Base-by-base conservation (phyloP, 2,797 vertebrate species). In the Okamejei kenojei region DNA sequence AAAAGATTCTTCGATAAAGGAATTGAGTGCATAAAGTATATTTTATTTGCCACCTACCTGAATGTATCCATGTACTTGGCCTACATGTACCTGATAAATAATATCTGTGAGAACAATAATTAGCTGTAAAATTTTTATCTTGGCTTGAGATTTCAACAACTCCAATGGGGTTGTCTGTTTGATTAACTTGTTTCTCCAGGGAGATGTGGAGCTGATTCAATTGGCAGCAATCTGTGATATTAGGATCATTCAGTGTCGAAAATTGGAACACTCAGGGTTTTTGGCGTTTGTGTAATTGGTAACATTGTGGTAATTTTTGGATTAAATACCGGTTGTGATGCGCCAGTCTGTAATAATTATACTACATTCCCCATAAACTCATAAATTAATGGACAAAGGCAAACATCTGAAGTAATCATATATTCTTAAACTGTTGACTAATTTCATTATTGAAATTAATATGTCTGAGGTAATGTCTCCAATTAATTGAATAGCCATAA, bases 401-500 rank as follows among this genome's bases (percentile, higher is more conserved):
- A 84, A 84, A 61, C 81, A 15, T 84, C 61, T 84, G 54, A 84
- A 68, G 15, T 7, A 68, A 88, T 35, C 61, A n/a, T 86, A n/a
- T 26, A 65, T 63, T 88, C 35, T 32, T 63, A 35, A 88, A 68
- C n/a, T 68, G 61, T 65, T 88, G 61, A 88, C 61, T 63, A 61
- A 32, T 65, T 35, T 17, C 7, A 23, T 0, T 2, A 35, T 11
- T 32, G 29, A 84, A 86, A 61, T 63, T 29, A 86, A 63, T 86
- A 29, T 61, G 54, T 29, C 81, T 84, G 45, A 61, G 2, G 6
- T 61, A 1, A 58, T 7, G 3, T 7, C 7, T 10, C 58, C 29
- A 65, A 2, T 32, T 88, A 35, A 88, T 88, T 88, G 61, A 63
- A 88, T 88, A 88, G 35, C 61, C 84, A 32, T 65, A 68, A 88